A percentile compares a stretch with the other conserved stretches of the same genome.
Conservation (phyloP, 2,888 invertebrate species). For the Petrolisthes manimaculis region DNA sequence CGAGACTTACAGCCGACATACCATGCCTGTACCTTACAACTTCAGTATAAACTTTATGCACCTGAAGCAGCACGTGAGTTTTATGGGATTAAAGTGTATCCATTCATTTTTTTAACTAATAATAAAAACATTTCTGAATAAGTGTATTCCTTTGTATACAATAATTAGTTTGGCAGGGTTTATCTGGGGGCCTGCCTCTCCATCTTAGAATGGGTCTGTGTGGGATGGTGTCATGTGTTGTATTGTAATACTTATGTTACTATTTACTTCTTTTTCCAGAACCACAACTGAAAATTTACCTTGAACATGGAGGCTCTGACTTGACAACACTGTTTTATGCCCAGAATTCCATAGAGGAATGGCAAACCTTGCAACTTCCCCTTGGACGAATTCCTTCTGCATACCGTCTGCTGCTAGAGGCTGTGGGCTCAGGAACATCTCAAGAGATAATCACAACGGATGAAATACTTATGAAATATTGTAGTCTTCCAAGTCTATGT, state of each 20-base stretch:
- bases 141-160: no score
- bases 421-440: neutral
- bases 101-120: neutral
- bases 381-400: constrained; percentile 39
- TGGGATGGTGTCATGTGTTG: no score
- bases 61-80: constrained; percentile 28
- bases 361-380: constrained; percentile 37
- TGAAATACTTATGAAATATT: constrained; percentile 31
- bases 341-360: constrained; percentile 31
- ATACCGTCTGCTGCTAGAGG: constrained; percentile 48
- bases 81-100: neutral
- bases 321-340: constrained; percentile 30
- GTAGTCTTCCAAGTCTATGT: constrained; percentile 22
- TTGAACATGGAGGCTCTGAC: constrained; percentile 47
- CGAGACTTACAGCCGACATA: constrained; percentile 42
- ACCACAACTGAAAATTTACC: constrained; percentile 32
- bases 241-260: no score
- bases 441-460: constrained; percentile 25
- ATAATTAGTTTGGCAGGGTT: no score
- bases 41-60: constrained; percentile 43
- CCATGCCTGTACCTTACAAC: constrained; percentile 36
- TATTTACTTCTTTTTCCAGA: constrained; percentile 18
- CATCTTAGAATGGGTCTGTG: no score
- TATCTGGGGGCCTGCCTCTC: no score
- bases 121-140: no score